Evolutionary conservation across 2,888 invertebrate species (phyloP).

Genomic region (Scaptomyza caliginosa): DNA sequence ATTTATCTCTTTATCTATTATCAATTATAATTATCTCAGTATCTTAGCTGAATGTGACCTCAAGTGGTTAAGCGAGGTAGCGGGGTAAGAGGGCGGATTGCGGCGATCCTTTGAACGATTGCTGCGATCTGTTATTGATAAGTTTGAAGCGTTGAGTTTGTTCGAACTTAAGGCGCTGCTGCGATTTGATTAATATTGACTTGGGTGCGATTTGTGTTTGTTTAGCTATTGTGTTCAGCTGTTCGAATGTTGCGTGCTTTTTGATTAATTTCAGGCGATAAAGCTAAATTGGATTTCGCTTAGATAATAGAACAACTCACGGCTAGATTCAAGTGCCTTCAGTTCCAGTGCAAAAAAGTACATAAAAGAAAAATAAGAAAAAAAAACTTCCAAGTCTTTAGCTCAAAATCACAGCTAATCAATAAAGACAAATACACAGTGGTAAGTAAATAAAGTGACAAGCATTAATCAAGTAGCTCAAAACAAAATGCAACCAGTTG

Average conservation of each 20-base stretch:
- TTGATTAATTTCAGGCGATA: slow-evolving; percentile 78
- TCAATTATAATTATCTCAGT: slow-evolving; percentile 33
- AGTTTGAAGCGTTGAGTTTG: slow-evolving; percentile 40
- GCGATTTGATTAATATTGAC: slow-evolving; percentile 78
- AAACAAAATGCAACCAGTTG: slow-evolving; percentile 36
- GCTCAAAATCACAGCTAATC: slow-evolving; percentile 69
- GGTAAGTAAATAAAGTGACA: slow-evolving; percentile 13
- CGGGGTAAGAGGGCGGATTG: not conserved
- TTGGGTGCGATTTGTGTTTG: slow-evolving; percentile 72
- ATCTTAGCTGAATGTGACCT: slow-evolving; percentile 14
- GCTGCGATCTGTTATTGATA: slow-evolving; percentile 39
- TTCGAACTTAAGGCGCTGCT: slow-evolving; percentile 49
- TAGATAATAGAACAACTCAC: slow-evolving; percentile 58
- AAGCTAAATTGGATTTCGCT: slow-evolving; percentile 77
- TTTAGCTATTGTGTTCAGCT: slow-evolving; percentile 78
- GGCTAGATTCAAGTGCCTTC: slow-evolving; percentile 32
- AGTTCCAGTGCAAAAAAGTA: slow-evolving; percentile 10
- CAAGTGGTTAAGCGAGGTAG: not conserved
- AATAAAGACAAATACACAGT: slow-evolving; percentile 29
- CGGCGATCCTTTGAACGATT: slow-evolving; percentile 16
- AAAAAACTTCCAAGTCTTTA: slow-evolving; percentile 6
- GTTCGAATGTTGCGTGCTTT: slow-evolving; percentile 54
- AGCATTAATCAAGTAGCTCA: slow-evolving; percentile 29
- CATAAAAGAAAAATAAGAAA: not conserved
- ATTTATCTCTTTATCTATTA: slow-evolving; percentile 16